phyloP scores from a whole-genome alignment of 2,113 vertebrate genomes.

The Trogon melanurus region DNA sequence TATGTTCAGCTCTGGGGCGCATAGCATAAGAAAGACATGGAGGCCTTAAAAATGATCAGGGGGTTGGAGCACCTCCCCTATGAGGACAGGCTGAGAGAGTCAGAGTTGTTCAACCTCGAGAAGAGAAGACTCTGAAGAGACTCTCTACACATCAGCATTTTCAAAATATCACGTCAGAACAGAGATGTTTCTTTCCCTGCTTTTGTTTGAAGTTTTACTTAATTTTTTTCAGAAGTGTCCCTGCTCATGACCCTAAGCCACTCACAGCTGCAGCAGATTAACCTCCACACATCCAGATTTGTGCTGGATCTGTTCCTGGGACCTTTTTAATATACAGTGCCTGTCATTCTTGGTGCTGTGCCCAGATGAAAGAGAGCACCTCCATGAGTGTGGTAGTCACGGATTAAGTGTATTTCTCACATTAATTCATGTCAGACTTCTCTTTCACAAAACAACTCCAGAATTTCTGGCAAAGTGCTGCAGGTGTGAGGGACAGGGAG shows the following conservation, averaged over 20 bases:
- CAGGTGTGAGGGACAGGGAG: neutral
- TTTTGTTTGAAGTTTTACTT: neutral
- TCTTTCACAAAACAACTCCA: neutral
- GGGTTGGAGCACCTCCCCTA: neutral
- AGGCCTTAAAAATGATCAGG: neutral
- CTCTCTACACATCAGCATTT: neutral
- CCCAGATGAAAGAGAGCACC: neutral
- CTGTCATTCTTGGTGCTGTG: neutral
- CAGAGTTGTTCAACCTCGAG: neutral
- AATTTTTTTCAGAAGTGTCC: constrained; percentile 21
- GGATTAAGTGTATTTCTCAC: neutral
- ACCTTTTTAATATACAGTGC: neutral
- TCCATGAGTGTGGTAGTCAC: neutral
- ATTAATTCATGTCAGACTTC: neutral
- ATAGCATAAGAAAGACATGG: neutral
- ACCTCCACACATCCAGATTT: constrained; percentile 13
- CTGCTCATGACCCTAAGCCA: neutral
- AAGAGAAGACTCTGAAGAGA: neutral
- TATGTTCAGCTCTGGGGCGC: neutral
- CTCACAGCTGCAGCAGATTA: constrained; percentile 36
- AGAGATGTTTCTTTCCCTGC: neutral
- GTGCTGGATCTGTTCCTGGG: neutral
- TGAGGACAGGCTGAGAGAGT: neutral
- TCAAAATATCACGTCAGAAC: neutral
- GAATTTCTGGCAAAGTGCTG: neutral